Evolutionary conservation across 2,888 invertebrate species (phyloP), one percentile per base, ranked within the genome.

Genomic region (Cancer borealis): DNA sequence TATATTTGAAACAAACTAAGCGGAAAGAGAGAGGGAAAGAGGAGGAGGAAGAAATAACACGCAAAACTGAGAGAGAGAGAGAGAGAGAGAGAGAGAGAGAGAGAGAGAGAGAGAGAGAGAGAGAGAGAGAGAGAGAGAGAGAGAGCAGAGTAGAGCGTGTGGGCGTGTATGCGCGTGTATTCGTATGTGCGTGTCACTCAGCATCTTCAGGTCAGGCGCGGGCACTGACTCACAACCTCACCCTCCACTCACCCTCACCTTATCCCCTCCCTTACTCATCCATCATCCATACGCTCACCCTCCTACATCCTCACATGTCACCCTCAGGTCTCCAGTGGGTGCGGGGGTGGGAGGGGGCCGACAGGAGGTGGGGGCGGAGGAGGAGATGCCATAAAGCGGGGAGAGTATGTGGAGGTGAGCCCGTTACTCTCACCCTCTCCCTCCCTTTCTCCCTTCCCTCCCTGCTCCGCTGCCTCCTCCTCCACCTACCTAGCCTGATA

Each of bases 181-280:
- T 54, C 92, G 73, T 92, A 73, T 21, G 84, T 90, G 49, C 54
- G 60, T 92, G 89, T 89, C 47, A 21, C 73, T 26, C 84, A 93
- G 49, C 79, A 93, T 93, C 92, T 89, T 89, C 79, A 79, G 94
- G 94, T 94, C 94, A 94, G 84, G 84, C 30, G 54, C 94, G 94
- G 94, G 73, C 94, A 94, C 45, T 94, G 94, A 94, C 94, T 92
- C 92, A 54, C 79, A n/a, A 3, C 92, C 30, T 45, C 88, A 45
- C 91, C 97, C 97, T 97, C 97, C 97, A 97, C 97, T 97, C 97
- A 96, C 97, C 97, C 96, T 97, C 97, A 97, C 97, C 96, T 95
- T 96, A 66, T 54, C 87, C 73, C 66, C 66, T 39, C 47, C 92
- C 66, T 91, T 39, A 45, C 73, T 39, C 46, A 45, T 47, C 12